phyloP scores from a whole-genome alignment of 2,888 invertebrate species.

The Epinotia demarniana region DNA sequence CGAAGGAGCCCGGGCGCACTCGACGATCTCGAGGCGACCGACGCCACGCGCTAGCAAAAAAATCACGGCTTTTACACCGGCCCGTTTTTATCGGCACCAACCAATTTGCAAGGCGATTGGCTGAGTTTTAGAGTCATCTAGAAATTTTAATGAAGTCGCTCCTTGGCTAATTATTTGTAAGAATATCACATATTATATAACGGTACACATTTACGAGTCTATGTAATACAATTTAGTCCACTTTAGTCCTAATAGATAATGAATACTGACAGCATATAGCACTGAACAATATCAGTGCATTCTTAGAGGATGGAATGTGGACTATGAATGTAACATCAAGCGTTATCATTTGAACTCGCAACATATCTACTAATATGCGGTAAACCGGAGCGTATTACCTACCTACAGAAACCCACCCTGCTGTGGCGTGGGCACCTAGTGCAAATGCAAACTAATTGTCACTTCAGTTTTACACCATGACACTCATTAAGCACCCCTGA shows the following conservation, averaged over 20 bases:
- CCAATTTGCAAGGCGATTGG: constrained; percentile 66
- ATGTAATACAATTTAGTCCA: not conserved
- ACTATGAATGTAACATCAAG: constrained; percentile 15
- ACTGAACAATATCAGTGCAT: constrained; percentile 26
- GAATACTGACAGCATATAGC: constrained; percentile 10
- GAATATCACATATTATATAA: not conserved
- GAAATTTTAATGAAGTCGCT: constrained; percentile 59
- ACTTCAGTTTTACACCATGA: constrained; percentile 38
- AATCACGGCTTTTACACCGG: constrained; percentile 68
- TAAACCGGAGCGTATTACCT: constrained; percentile 1
- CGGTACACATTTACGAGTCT: not conserved
- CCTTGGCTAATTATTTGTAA: constrained; percentile 44
- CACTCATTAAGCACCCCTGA: constrained; percentile 39
- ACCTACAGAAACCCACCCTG: constrained; percentile 6
- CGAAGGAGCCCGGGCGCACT: constrained; percentile 69
- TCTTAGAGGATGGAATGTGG: constrained; percentile 23
- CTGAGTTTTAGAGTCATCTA: constrained; percentile 62
- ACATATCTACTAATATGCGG: constrained; percentile 10
- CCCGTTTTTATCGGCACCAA: constrained; percentile 62
- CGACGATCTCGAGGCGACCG: constrained; percentile 64
- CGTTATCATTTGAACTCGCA: constrained; percentile 25
- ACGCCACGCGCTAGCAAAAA: constrained; percentile 65
- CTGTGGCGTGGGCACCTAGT: constrained; percentile 11
- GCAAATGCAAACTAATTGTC: constrained; percentile 37
- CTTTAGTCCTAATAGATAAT: constrained; percentile 1